A percentile compares a stretch with the other conserved stretches of the same genome.
Conservation (phyloP, 2,113 vertebrate genomes). For the Irena cyanogastra region DNA sequence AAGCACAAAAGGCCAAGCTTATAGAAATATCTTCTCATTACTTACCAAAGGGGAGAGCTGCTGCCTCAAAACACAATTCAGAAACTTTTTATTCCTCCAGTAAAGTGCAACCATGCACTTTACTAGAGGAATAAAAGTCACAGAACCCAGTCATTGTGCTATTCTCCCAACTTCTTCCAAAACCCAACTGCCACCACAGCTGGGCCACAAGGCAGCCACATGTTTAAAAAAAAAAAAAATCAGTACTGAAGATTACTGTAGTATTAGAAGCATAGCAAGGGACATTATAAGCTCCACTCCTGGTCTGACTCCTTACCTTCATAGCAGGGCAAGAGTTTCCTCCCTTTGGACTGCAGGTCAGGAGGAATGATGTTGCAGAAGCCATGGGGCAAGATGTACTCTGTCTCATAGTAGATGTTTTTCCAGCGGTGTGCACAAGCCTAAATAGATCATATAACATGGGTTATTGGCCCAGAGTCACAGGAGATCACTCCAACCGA, state of each 20-base stretch:
- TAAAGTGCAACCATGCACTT: neutral
- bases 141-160: neutral
- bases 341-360: slow-evolving; percentile 82
- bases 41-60: neutral
- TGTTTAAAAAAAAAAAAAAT: neutral
- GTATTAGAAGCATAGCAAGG: neutral
- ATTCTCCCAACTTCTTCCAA: neutral
- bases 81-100: neutral
- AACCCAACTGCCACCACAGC: neutral
- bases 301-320: slow-evolving; percentile 78
- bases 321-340: slow-evolving; percentile 89
- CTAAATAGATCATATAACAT: slow-evolving; percentile 58
- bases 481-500: neutral
- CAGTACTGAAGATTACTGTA: neutral
- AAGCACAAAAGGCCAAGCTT: neutral
- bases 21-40: neutral
- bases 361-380: slow-evolving; percentile 92
- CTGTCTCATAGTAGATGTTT: slow-evolving; percentile 90
- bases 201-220: neutral
- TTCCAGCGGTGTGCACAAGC: slow-evolving; percentile 98
- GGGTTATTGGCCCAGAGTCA: neutral
- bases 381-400: slow-evolving; percentile 91
- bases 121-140: too few relatives aligned
- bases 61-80: neutral
- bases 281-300: neutral